Percentiles rank a stretch among this genome's conserved stretches.
These are phyloP conservation scores for Eumaeus atala DNA, from an alignment of 1,140 invertebrate genomes.

Conservation along the genomic window DNA sequence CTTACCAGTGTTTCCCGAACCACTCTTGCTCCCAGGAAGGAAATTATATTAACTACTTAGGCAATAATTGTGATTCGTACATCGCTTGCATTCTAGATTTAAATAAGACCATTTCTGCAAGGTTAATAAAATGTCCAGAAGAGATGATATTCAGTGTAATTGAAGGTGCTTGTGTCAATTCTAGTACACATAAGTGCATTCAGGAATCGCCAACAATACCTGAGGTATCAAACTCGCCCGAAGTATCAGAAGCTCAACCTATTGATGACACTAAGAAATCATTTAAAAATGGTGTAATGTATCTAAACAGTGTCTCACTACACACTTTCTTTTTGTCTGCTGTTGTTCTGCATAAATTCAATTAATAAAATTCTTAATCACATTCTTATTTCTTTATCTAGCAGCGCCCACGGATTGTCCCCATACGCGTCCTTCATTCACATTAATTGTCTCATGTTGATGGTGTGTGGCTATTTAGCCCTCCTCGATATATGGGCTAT, in stretches of 20 bases:
- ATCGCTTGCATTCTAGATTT: constrained; percentile 44
- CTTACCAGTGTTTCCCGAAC: constrained; percentile 39
- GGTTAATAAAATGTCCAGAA: constrained; percentile 37
- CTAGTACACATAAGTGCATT: constrained; percentile 28
- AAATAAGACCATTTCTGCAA: constrained; percentile 32
- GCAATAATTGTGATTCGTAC: constrained; percentile 35
- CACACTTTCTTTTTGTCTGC: no score
- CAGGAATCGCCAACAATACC: constrained; percentile 21
- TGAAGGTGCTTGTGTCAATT: constrained; percentile 36
- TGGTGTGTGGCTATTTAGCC: no score
- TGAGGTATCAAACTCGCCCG: constrained; percentile 15
- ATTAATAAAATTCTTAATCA: no score
- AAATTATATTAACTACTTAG: constrained; percentile 28
- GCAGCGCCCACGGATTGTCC: no score
- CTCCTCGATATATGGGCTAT: no score
- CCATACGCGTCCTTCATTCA: no score
- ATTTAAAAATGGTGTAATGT: no score
- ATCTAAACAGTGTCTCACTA: no score
- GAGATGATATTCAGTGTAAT: constrained; percentile 32
- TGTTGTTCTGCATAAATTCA: no score
- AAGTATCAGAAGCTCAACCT: constrained; percentile 11
- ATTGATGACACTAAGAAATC: no score
- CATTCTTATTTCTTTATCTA: no score
- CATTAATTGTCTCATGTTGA: no score
- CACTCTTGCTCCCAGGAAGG: constrained; percentile 41